Percentiles rank a stretch among this genome's conserved stretches.
Evolutionary conservation across 2,797 vertebrate species (phyloP).

Genomic region (Anableps anableps): DNA sequence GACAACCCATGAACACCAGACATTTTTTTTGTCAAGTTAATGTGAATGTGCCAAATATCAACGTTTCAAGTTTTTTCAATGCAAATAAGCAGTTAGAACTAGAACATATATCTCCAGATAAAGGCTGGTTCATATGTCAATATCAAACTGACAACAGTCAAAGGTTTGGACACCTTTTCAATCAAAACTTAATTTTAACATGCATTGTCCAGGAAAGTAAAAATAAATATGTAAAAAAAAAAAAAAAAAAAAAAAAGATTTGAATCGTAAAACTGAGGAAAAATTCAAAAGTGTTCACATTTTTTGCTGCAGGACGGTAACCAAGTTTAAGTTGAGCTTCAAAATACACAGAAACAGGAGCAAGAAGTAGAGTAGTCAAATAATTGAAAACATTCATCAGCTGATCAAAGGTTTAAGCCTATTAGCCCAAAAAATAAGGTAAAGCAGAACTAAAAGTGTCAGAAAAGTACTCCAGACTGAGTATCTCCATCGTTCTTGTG

Average conservation of each 20-base stretch:
- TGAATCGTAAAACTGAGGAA: neutral
- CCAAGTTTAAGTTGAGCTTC: neutral
- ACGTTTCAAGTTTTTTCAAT: neutral
- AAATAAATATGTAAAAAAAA: neutral
- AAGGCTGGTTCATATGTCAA: neutral
- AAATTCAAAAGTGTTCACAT: neutral
- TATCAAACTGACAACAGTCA: neutral
- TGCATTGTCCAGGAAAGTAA: neutral
- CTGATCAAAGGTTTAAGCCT: neutral
- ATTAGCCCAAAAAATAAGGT: neutral
- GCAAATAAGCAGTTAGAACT: neutral
- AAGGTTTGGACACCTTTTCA: conserved; percentile 7
- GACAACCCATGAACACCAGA: conserved; percentile 5
- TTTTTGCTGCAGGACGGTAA: neutral
- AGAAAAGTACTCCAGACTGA: neutral
- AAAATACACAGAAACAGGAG: neutral
- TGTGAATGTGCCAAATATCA: conserved; percentile 6
- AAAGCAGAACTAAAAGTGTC: neutral
- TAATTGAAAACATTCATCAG: neutral
- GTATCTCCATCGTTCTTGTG: neutral
- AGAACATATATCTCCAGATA: neutral
- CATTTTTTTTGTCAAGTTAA: conserved; percentile 7
- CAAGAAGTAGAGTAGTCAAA: neutral
- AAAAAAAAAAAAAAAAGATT: neutral
- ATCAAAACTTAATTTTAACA: neutral